These are phyloP conservation scores for Oeneis ivallda DNA, from an alignment of 2,888 invertebrate genomes.

Conservation along the genomic window DNA sequence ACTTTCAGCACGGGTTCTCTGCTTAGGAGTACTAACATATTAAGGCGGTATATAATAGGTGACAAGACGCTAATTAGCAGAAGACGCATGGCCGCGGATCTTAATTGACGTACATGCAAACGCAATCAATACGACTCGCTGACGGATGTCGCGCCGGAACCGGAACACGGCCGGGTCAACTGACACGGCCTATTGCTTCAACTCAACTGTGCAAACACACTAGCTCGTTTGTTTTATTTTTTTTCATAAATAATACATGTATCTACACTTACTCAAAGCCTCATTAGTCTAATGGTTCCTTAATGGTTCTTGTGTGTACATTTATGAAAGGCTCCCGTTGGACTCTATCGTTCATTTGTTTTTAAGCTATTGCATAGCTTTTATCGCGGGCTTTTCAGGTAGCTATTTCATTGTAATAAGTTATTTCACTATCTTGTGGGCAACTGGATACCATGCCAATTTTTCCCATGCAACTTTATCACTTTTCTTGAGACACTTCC, in stretches of 20 bases:
- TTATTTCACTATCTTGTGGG: too few species aligned
- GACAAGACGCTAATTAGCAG: slow-evolving; percentile 77
- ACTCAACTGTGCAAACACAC: slow-evolving; percentile 1
- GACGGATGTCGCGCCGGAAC: slow-evolving; percentile 23
- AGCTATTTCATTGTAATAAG: too few species aligned
- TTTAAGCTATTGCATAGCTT: too few species aligned
- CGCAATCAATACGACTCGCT: slow-evolving; percentile 67
- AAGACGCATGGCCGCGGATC: slow-evolving; percentile 76
- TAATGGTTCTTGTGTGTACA: not conserved
- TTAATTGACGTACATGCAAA: slow-evolving; percentile 81
- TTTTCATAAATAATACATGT: not conserved
- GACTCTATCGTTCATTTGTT: too few species aligned
- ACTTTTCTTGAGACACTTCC: too few species aligned
- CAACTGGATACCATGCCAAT: too few species aligned
- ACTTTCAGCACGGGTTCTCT: slow-evolving; percentile 25
- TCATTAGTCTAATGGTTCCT: not conserved
- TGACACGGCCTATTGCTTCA: slow-evolving; percentile 1
- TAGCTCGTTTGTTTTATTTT: not conserved
- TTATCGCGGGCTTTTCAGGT: too few species aligned
- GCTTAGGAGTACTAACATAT: not conserved
- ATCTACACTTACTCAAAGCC: not conserved
- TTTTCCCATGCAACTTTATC: too few species aligned
- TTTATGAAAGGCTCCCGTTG: too few species aligned
- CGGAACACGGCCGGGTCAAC: slow-evolving; percentile 10
- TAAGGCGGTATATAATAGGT: slow-evolving; percentile 37